Evolutionary conservation across 2,113 vertebrate genomes (phyloP), one percentile per base, ranked within the genome.

Genomic region (Turdus rufiventris): DNA sequence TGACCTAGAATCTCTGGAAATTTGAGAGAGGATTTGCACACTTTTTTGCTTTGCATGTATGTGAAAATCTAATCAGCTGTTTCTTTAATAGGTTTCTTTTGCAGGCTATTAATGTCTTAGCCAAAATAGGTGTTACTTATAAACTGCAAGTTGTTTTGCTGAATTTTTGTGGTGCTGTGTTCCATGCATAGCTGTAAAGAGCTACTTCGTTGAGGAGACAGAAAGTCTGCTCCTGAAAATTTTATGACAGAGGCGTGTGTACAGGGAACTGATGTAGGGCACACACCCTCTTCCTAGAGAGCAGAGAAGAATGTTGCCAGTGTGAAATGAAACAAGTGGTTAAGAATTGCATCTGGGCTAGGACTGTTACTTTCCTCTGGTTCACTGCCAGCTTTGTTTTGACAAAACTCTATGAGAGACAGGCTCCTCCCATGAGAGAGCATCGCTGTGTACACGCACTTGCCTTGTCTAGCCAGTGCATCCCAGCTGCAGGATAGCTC

Each of bases 281-380:
- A 61, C 68, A 11, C 0, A 0, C 38, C n/a, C 3, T 53, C 38
- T 81, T 74, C 73, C 50, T 51, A 43, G 8, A 29, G 24, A 63
- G 40, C 40, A 24, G 29, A 33, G 84, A 25, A 38, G 34, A 34
- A 33, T 66, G 21, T 43, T 29, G 17, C 26, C 33, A 18, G 12
- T 61, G 25, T 40, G 16, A 76, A 63, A 36, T 24, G 54, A 80
- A 93, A 51, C 19, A 45, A 53, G 26, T 28, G 28, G 36, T 62
- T 43, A 66, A 58, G 56, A 71, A 34, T 11, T 80, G 25, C 18
- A 42, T 25, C 76, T 31, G 48, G 8, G 14, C 33, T 87, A 54
- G 63, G 81, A 17, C 56, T 38, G 2, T 14, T 62, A 8, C 4
- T 74, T 91, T 47, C 20, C 56, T 8, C 17, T 51, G 65, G n/a